Base-by-base conservation (phyloP, 30 jellyfish, hydroid and myxozoan species). In the Aurelia aurita complex sp. Pacific region DNA sequence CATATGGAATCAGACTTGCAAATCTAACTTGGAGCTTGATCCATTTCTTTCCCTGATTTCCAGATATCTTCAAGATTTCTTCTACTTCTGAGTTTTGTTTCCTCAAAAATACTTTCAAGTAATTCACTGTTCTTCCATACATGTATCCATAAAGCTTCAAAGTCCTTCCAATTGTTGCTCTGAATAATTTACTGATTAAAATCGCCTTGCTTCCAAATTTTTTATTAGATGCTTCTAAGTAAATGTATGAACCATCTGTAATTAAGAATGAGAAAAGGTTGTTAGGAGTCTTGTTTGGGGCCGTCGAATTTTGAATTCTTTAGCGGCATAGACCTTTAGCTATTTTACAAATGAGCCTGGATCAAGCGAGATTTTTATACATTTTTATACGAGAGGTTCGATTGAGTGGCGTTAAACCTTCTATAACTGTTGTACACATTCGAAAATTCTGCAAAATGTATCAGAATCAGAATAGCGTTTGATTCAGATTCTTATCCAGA, bases 201-300 rank as follows among this genome's bases (percentile, higher is more conserved):
- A 18, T 68, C 15, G 91, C 91, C 38, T 19, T 68, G 19, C 62
- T 42, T 19, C 91, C 91, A 69, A 66, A 81, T 36, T 81, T 81
- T 19, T 76, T 57, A 43, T 81, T 81, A 5, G 91, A 81, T 23
- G 91, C 83, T 43, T 81, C 91, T 18, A 81, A 57, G 60, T 81
- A 81, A 36, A 81, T 42, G 51, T 81, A 81, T 15, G 91, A 81
- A 67, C 91, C 91, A 81, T 81, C 91, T 81, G 68, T 5, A 69
- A 35, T 51, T 36, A 64, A 57, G 17, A 13, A 7, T n/a, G 12
- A 18, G 62, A 46, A 4, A 9, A 46, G 4, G 8, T 2, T 46
- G 57, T 46, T 46, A 46, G 15, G 6, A 15, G 12, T 1, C 14
- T 0, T 23, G 29, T 23, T 23, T 23, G 29, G 29, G 29, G 0